Evolutionary conservation across 1,140 invertebrate genomes (phyloP).

Genomic region (Trypoxylus dichotomus): DNA sequence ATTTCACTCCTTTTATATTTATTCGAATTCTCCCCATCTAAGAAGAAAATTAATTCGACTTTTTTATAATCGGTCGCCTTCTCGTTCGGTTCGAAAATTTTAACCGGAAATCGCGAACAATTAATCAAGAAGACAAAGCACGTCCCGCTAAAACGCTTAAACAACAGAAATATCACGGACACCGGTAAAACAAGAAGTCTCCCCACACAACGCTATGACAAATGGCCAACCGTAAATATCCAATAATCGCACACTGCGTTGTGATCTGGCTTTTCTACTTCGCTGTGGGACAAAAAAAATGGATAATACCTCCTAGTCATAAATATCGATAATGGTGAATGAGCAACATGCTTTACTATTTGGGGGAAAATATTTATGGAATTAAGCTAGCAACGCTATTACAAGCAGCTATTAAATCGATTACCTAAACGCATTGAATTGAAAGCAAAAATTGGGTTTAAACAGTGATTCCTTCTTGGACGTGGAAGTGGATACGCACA

Average conservation of each 20-base stretch:
- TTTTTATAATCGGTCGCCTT: not conserved
- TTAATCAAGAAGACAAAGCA: not conserved
- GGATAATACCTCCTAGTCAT: not conserved
- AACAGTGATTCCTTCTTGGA: no score
- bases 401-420: no score
- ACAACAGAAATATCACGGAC: not conserved
- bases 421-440: no score
- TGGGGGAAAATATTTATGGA: no score
- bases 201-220: not conserved
- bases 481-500: no score
- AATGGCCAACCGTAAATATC: not conserved
- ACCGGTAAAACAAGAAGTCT: slow-evolving; percentile 1
- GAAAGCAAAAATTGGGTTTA: no score
- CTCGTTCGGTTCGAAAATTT: not conserved
- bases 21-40: not conserved
- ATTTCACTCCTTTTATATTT: not conserved
- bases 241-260: not conserved
- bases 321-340: not conserved
- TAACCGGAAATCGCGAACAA: not conserved
- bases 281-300: not conserved
- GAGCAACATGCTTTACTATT: no score
- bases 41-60: not conserved
- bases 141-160: not conserved
- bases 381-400: no score
- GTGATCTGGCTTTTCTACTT: not conserved